Percentiles rank a stretch among this genome's conserved stretches.
Evolutionary conservation across 2,113 vertebrate species (phyloP).

Genomic region (Clupea harengus): DNA sequence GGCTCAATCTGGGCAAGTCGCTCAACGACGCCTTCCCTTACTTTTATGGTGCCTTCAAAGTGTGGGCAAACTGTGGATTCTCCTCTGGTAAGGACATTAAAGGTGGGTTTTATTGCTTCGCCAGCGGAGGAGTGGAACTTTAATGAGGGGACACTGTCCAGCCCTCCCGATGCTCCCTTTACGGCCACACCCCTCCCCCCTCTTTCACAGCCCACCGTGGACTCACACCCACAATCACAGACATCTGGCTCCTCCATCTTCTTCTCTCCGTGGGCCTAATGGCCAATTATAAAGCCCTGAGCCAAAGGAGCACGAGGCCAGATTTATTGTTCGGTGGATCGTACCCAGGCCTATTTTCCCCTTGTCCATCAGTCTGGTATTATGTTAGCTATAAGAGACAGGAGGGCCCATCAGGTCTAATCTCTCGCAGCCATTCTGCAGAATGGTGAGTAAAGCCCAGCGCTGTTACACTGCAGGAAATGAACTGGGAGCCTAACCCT

Average conservation of each 20-base stretch:
- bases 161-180: constrained; percentile 46
- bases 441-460: constrained; percentile 32
- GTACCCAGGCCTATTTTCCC: constrained; percentile 43
- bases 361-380: constrained; percentile 64
- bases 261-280: constrained; percentile 62
- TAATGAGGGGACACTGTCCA: constrained; percentile 67
- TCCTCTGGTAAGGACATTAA: constrained; percentile 71
- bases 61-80: constrained; percentile 58
- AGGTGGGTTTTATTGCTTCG: constrained; percentile 51
- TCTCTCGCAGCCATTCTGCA: constrained; percentile 62
- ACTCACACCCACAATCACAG: constrained; percentile 57
- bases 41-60: constrained; percentile 55
- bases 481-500: background rate
- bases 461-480: background rate
- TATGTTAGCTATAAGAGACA: constrained; percentile 66
- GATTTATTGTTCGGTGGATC: constrained; percentile 65
- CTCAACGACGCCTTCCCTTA: constrained; percentile 49
- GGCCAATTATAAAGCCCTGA: constrained; percentile 63
- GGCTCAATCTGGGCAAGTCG: constrained; percentile 59
- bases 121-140: constrained; percentile 53
- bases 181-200: background rate
- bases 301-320: constrained; percentile 50
- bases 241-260: constrained; percentile 69
- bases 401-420: constrained; percentile 62
- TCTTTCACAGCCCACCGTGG: constrained; percentile 43